Evolutionary conservation across 2,113 vertebrate species (phyloP).

Genomic region (Corvus cornix): DNA sequence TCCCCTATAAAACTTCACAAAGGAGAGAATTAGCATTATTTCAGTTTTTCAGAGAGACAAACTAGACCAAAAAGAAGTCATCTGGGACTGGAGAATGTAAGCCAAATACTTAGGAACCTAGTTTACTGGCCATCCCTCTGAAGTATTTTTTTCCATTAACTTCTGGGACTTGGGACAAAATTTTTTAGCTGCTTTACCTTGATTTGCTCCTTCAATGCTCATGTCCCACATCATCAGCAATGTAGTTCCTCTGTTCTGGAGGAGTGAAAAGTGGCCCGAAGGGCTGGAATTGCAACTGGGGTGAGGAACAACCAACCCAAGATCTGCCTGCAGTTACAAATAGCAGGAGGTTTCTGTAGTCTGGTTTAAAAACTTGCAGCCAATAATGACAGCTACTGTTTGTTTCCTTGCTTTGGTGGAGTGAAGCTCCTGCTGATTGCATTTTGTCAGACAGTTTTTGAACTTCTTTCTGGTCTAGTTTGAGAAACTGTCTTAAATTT

Average conservation of each 20-base stretch:
- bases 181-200: neutral
- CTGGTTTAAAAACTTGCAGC: neutral
- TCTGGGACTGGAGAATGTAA: neutral
- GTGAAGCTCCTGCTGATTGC: neutral
- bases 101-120: neutral
- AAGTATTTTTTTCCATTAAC: neutral
- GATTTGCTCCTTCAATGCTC: neutral
- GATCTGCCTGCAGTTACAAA: neutral
- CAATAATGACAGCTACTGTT: neutral
- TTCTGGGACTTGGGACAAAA: neutral
- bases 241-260: neutral
- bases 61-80: neutral
- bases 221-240: neutral
- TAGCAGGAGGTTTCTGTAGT: neutral
- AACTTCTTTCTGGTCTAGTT: neutral
- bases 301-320: neutral
- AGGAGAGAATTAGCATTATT: neutral
- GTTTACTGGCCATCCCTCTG: neutral
- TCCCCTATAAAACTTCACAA: neutral
- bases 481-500: neutral
- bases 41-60: neutral
- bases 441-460: neutral
- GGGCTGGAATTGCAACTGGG: neutral
- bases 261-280: neutral
- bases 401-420: neutral